phyloP scores from a whole-genome alignment of 2,797 vertebrate genomes.

The Garrulus glandarius region DNA sequence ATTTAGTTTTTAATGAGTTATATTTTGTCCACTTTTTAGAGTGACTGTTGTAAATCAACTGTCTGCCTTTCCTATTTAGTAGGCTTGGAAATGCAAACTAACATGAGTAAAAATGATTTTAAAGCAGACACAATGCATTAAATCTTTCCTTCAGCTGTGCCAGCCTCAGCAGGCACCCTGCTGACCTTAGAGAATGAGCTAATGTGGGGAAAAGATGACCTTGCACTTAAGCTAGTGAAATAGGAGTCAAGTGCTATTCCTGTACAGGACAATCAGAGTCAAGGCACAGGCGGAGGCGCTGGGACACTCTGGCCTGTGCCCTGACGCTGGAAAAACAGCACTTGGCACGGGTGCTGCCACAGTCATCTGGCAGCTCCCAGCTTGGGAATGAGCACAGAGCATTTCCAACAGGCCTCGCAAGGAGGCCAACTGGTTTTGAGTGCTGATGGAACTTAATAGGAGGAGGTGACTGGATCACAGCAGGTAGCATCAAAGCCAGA shows the following conservation, averaged over 20 bases:
- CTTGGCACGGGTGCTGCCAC: background rate
- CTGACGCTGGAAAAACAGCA: background rate
- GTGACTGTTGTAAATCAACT: background rate
- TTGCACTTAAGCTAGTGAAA: conserved; percentile 13
- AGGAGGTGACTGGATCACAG: background rate
- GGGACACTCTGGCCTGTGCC: background rate
- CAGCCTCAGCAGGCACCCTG: background rate
- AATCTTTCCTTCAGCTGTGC: background rate
- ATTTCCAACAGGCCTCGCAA: background rate
- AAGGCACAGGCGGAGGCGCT: background rate
- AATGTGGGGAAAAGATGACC: background rate
- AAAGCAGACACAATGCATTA: background rate
- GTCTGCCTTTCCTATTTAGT: background rate
- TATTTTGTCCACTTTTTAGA: background rate
- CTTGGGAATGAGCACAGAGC: background rate
- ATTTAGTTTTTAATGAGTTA: background rate
- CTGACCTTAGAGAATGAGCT: background rate
- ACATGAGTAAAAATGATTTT: background rate
- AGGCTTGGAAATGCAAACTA: background rate
- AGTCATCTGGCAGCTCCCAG: background rate
- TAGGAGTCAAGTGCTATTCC: conserved; percentile 9
- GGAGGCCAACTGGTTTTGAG: background rate
- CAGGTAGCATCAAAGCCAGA: background rate
- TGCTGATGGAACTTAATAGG: background rate
- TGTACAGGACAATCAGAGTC: background rate